Conservation (phyloP, 2,797 vertebrate species). For the Xenentodon cancila region DNA sequence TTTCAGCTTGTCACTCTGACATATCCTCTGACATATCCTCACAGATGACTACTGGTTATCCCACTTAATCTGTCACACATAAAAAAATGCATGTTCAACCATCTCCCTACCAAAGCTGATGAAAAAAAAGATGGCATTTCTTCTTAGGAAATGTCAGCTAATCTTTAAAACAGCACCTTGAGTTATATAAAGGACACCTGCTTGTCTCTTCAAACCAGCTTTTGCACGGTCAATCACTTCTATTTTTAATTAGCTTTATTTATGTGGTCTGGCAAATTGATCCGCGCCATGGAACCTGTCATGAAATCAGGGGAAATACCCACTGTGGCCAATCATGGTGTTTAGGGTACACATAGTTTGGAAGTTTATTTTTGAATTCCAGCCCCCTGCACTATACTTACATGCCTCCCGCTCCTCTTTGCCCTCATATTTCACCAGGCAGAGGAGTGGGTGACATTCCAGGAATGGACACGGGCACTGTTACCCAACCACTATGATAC, state of each 20-base stretch:
- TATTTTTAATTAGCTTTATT: conserved; percentile 71
- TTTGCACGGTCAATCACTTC: conserved; percentile 45
- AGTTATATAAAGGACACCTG: conserved; percentile 82
- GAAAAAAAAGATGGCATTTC: too few relatives aligned
- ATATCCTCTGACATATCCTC: too few relatives aligned
- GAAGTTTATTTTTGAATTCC: conserved; percentile 64
- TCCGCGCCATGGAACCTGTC: conserved; percentile 20
- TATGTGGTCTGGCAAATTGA: conserved; percentile 45
- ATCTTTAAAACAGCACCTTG: conserved; percentile 36
- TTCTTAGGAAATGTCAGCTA: conserved; percentile 25
- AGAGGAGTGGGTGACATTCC: conserved; percentile 50
- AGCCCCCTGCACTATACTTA: conserved; percentile 3
- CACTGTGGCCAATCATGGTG: not conserved
- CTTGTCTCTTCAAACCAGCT: conserved; percentile 56
- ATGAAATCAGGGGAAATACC: conserved; percentile 56
- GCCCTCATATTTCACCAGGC: conserved; percentile 52
- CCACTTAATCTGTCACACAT: too few relatives aligned
- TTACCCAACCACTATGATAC: conserved; percentile 41
- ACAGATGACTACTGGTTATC: too few relatives aligned
- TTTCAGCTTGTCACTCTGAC: too few relatives aligned
- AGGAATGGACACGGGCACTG: conserved; percentile 58
- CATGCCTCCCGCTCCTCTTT: conserved; percentile 33
- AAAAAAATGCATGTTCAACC: too few relatives aligned
- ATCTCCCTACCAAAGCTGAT: too few relatives aligned
- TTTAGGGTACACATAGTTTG: not conserved